Percentiles rank a stretch among this genome's conserved stretches.
Evolutionary conservation across 35 echinoderm and acorn worm species (phyloP).

Genomic region (Holothuria glaberrima): DNA sequence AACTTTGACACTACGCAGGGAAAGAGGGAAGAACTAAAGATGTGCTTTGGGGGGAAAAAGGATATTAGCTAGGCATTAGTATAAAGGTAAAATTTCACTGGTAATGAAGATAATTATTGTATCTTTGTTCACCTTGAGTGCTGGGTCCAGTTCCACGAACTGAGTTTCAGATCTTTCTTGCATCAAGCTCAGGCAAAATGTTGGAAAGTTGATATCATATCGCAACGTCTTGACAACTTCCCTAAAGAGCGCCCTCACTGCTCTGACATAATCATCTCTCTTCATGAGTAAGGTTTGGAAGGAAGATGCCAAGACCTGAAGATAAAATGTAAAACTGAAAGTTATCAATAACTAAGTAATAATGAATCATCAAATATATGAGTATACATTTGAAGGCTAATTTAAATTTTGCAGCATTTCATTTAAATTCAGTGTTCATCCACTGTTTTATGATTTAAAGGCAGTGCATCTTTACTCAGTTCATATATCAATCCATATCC

Average conservation of each 20-base stretch:
- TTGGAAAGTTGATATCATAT: constrained; percentile 83
- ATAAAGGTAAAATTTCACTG: no score
- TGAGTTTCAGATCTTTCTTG: constrained; percentile 76
- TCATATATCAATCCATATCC: no score
- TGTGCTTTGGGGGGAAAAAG: no score
- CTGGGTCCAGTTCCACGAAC: constrained; percentile 80
- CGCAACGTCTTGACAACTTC: constrained; percentile 91
- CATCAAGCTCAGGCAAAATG: constrained; percentile 92
- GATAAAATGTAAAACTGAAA: neutral
- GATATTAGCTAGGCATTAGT: no score
- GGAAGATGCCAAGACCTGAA: constrained; percentile 80
- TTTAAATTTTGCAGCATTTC: no score
- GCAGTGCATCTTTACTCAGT: no score
- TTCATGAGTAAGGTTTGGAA: constrained; percentile 93
- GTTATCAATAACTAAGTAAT: neutral
- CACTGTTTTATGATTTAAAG: no score
- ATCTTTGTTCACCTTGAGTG: constrained; percentile 69
- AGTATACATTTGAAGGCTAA: no score
- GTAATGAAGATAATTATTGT: no score
- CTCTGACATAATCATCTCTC: constrained; percentile 88
- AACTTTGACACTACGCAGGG: no score
- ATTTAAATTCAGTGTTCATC: neutral
- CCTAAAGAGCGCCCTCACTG: constrained; percentile 89
- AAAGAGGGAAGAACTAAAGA: no score
- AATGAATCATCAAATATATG: neutral